Percentiles rank a stretch among this genome's conserved stretches.
Evolutionary conservation across 2,797 vertebrate species (phyloP).

Genomic region (Brachyalestes nurse): DNA sequence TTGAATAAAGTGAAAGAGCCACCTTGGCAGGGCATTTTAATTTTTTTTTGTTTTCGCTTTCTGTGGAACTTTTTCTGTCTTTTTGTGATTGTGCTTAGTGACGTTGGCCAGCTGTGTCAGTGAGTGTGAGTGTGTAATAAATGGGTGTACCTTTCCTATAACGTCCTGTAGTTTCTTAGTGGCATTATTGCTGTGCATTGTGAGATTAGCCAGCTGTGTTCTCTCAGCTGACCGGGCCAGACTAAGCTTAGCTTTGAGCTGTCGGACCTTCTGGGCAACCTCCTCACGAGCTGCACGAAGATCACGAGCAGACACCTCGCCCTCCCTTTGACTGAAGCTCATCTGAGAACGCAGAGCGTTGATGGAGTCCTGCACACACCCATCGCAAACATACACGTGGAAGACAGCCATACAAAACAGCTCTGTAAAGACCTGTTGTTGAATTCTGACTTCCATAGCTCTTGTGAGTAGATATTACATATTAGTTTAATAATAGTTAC

Average conservation of each 20-base stretch:
- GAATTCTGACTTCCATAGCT: too few relatives aligned
- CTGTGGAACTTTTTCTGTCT: background rate
- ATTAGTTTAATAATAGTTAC: background rate
- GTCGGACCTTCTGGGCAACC: slow-evolving; percentile 66
- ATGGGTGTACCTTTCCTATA: slow-evolving; percentile 73
- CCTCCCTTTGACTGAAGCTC: slow-evolving; percentile 59
- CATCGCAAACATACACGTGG: background rate
- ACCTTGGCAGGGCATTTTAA: background rate
- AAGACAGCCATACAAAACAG: background rate
- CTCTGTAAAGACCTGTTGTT: too few relatives aligned
- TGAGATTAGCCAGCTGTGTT: slow-evolving; percentile 70
- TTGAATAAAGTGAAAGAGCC: background rate
- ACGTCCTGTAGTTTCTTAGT: slow-evolving; percentile 70
- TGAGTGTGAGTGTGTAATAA: background rate
- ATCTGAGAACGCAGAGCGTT: slow-evolving; percentile 65
- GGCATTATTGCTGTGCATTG: slow-evolving; percentile 69
- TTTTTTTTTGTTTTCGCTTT: background rate
- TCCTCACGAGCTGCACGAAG: slow-evolving; percentile 68
- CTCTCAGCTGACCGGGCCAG: slow-evolving; percentile 60
- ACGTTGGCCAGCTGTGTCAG: background rate
- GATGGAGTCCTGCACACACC: slow-evolving; percentile 73
- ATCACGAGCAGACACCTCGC: slow-evolving; percentile 61
- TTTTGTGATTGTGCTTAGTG: background rate
- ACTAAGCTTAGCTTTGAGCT: slow-evolving; percentile 72
- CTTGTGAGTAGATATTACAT: background rate